A percentile compares a stretch with the other conserved stretches of the same genome.
Conservation (phyloP, 1,140 invertebrate genomes). For the Drosophila erecta region DNA sequence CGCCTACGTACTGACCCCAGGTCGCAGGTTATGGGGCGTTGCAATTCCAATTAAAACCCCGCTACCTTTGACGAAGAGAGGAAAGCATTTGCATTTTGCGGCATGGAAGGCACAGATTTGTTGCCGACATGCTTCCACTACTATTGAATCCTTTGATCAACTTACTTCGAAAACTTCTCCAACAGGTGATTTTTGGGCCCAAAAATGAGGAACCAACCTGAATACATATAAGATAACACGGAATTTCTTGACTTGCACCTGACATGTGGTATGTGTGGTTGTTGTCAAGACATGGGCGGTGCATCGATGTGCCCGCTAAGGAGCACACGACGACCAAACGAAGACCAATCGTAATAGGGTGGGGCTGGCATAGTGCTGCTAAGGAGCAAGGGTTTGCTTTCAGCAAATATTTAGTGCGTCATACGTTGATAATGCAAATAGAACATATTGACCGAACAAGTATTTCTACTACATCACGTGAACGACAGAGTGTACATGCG, state of each 20-base stretch:
- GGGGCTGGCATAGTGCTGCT: constrained; percentile 23
- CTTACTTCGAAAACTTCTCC: neutral
- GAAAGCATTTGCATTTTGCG: neutral
- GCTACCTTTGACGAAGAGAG: neutral
- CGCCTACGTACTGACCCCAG: constrained; percentile 39
- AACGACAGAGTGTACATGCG: too few relatives aligned
- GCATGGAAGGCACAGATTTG: neutral
- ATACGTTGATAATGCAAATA: constrained; percentile 3
- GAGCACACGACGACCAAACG: constrained; percentile 1
- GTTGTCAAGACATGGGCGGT: neutral
- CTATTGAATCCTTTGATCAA: neutral
- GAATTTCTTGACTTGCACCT: too few relatives aligned
- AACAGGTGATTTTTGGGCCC: constrained; percentile 18
- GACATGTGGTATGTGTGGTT: too few relatives aligned
- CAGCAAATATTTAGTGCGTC: constrained; percentile 4
- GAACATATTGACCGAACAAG: neutral
- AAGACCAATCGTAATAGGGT: constrained; percentile 9
- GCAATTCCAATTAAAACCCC: constrained; percentile 26
- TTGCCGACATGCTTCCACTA: too few relatives aligned
- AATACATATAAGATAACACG: too few relatives aligned
- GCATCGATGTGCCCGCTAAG: neutral
- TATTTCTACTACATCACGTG: too few relatives aligned
- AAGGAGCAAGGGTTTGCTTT: neutral
- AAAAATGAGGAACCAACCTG: too few relatives aligned
- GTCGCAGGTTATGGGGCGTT: constrained; percentile 18